Percentiles rank a stretch among this genome's conserved stretches.
phyloP scores from a whole-genome alignment of 37 sponge, comb jelly and placozoan genomes.

The Aphrocallistes beatrix region DNA sequence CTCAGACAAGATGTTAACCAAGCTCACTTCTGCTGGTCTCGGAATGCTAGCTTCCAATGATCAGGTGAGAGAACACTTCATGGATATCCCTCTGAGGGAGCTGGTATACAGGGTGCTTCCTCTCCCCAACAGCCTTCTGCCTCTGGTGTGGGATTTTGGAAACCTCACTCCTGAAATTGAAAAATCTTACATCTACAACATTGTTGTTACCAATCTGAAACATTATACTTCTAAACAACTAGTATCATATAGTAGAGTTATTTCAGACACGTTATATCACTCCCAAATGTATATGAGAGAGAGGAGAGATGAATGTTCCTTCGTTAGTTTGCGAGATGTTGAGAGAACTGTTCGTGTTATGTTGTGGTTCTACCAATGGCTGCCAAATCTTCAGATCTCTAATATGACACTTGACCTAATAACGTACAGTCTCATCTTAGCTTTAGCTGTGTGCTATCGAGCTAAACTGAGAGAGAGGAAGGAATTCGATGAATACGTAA shows the following conservation, averaged over 20 bases:
- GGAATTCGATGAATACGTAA: not conserved
- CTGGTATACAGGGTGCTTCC: slow-evolving; percentile 27
- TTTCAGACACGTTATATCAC: slow-evolving; percentile 12
- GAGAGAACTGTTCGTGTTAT: slow-evolving; percentile 20
- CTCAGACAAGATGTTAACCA: slow-evolving; percentile 61
- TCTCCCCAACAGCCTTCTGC: slow-evolving; percentile 18
- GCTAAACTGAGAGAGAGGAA: slow-evolving; percentile 25
- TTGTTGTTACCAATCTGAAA: not conserved
- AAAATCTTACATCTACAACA: not conserved
- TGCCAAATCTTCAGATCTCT: not conserved
- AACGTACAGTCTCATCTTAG: slow-evolving; percentile 22
- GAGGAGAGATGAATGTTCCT: slow-evolving; percentile 27
- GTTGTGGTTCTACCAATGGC: slow-evolving; percentile 22
- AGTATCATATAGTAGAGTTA: not conserved
- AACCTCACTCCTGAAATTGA: slow-evolving; percentile 20
- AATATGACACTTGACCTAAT: not conserved
- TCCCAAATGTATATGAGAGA: slow-evolving; percentile 22
- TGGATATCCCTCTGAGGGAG: slow-evolving; percentile 24
- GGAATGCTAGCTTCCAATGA: slow-evolving; percentile 17
- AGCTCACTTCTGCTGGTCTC: slow-evolving; percentile 69
- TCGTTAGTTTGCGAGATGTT: slow-evolving; percentile 28
- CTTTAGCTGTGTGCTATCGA: slow-evolving; percentile 22
- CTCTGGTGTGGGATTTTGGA: slow-evolving; percentile 32
- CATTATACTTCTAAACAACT: not conserved
- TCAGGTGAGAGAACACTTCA: not conserved